Percentiles rank a stretch among this genome's conserved stretches.
Evolutionary conservation across 2,797 vertebrate genomes (phyloP).

Genomic region (Macropodus opercularis): DNA sequence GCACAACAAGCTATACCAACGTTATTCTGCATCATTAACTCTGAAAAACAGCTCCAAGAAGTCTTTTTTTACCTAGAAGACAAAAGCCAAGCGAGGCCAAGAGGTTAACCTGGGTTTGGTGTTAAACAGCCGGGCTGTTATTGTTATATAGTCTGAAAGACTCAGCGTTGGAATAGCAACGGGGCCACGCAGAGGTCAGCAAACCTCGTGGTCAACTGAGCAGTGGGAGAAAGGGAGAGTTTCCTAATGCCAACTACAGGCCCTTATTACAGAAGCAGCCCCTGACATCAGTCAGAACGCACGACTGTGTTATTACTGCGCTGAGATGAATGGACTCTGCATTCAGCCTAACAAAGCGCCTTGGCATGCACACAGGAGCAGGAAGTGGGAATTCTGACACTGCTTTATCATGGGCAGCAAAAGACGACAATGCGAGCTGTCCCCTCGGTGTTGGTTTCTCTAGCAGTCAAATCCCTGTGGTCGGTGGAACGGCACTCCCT

Average conservation of each 20-base stretch:
- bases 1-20: slow-evolving; percentile 43
- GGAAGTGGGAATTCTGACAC: slow-evolving; percentile 74
- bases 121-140: slow-evolving; percentile 65
- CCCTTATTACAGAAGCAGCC: slow-evolving; percentile 61
- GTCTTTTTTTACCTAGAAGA: slow-evolving; percentile 51
- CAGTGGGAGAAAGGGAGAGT: slow-evolving; percentile 45
- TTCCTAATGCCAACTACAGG: slow-evolving; percentile 26
- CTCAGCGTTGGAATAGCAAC: slow-evolving; percentile 48
- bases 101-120: slow-evolving; percentile 72
- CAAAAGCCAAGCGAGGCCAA: slow-evolving; percentile 57
- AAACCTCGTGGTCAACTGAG: slow-evolving; percentile 54
- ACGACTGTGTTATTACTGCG: slow-evolving; percentile 74
- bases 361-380: slow-evolving; percentile 73
- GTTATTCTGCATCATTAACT: slow-evolving; percentile 69
- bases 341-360: slow-evolving; percentile 73
- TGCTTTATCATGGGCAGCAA: slow-evolving; percentile 71
- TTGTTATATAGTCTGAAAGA: slow-evolving; percentile 59
- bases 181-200: slow-evolving; percentile 68
- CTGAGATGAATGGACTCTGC: slow-evolving; percentile 71
- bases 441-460: slow-evolving; percentile 69
- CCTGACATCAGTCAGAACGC: slow-evolving; percentile 74
- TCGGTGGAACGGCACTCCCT: slow-evolving; percentile 55
- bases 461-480: slow-evolving; percentile 60
- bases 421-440: slow-evolving; percentile 72
- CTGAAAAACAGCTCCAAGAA: slow-evolving; percentile 59